Base-by-base conservation (phyloP, 2,113 vertebrate genomes). In the Bufo bufo region DNA sequence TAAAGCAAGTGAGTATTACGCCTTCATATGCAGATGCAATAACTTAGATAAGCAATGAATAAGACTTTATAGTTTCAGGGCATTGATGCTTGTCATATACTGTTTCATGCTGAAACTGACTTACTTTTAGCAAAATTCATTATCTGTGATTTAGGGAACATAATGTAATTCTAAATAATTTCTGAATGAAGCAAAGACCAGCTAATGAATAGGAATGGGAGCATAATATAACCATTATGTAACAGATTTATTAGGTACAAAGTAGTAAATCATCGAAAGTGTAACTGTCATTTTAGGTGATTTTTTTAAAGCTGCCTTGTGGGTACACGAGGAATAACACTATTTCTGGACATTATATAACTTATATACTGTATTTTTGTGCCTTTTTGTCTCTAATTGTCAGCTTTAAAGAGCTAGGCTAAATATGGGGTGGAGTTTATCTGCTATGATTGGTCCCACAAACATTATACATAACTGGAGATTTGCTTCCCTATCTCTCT, bases 11-110 rank as follows among this genome's bases (percentile, higher is more conserved):
- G 79, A 81, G 56, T 11, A 81, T 20, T 45, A 81, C 19, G 43
- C 33, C 56, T 63, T 47, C 33, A 81, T 81, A 81, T 63, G 33
- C 58, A 81, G 56, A 81, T 81, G 79, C 33, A 82, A 65, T 49
- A 82, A 78, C 77, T 20, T 78, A 54, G 75, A 78, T 78, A 54
- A 78, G 49, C 49, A 54, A 78, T 78, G 77, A 78, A 78, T 2
- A 56, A 77, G 49, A 52, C 47, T 20, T 77, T 77, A 77, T 77
- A 77, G 7, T 78, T 78, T 56, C 77, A 52, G 75, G 45, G 49
- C 75, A 77, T 52, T 78, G 49, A 52, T 77, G 50, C 75, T 77
- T 77, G 50, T n/a, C 50, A 77, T 78, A 54, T 56, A 56, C n/a
- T 78, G 52, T 56, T 56, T 33, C n/a, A 78, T 54, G 52, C 49